Conservation (phyloP, 2,888 invertebrate species). For the Calameuta idolon region DNA sequence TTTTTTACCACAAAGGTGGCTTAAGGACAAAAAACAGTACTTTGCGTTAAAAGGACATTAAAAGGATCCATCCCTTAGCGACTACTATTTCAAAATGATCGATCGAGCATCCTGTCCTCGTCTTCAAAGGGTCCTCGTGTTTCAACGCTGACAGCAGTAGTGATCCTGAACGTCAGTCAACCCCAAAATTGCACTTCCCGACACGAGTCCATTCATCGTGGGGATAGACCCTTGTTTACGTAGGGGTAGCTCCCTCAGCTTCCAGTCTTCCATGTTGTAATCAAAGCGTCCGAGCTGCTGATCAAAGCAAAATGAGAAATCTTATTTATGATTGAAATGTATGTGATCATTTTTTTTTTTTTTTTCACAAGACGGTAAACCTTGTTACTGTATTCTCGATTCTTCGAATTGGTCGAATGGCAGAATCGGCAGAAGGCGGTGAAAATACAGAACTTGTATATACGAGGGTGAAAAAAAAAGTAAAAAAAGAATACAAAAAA, state of each 20-base stretch:
- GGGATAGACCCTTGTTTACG: conserved; percentile 22
- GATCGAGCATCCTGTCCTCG: not conserved
- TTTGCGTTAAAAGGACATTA: not conserved
- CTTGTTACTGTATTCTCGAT: not conserved
- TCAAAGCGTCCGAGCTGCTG: not conserved
- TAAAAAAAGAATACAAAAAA: not conserved
- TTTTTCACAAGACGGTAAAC: not conserved
- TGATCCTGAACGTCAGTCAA: not conserved
- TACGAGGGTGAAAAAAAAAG: not conserved
- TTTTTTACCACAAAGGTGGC: not conserved
- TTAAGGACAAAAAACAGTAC: not conserved
- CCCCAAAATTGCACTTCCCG: conserved; percentile 1
- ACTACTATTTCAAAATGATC: not conserved
- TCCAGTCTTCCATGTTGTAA: conserved; percentile 14
- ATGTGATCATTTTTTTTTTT: not conserved
- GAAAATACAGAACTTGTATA: not conserved
- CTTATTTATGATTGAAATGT: not conserved
- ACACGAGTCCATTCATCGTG: conserved; percentile 9
- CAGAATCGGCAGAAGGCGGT: not conserved
- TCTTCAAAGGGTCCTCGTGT: not conserved
- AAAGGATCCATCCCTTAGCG: not conserved
- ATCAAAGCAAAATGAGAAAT: not conserved
- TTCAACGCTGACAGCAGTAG: not conserved
- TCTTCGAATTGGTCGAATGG: not conserved
- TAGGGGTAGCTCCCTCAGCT: conserved; percentile 5